A percentile compares a stretch with the other conserved stretches of the same genome.
phyloP scores from a whole-genome alignment of 2,113 vertebrate genomes.

The Megaptera novaeangliae region DNA sequence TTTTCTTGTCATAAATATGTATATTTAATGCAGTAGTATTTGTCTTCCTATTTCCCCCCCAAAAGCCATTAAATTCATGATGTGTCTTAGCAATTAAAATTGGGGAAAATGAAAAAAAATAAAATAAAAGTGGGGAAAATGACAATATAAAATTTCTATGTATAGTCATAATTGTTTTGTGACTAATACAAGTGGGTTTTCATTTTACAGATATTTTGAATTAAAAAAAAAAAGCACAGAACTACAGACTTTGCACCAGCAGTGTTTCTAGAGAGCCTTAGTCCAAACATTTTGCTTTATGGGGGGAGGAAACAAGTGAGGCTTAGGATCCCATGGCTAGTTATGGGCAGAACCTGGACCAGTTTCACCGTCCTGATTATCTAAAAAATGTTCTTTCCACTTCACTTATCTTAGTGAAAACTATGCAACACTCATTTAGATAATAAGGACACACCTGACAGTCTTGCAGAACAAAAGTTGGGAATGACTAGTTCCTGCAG shows the following conservation, averaged over 20 bases:
- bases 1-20: not conserved
- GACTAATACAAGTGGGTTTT: not conserved
- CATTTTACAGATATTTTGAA: not conserved
- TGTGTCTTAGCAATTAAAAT: not conserved
- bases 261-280: not conserved
- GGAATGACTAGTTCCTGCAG: not conserved
- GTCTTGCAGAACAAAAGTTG: not conserved
- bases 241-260: not conserved
- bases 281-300: not conserved
- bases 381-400: not conserved
- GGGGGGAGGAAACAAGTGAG: not conserved
- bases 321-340: not conserved
- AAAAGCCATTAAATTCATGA: conserved; percentile 9
- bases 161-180: conserved; percentile 21
- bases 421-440: not conserved
- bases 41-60: not conserved
- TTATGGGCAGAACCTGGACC: not conserved
- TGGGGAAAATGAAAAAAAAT: not conserved
- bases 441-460: not conserved
- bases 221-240: not conserved
- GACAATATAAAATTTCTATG: not conserved
- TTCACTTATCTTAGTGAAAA: not conserved
- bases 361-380: not conserved
- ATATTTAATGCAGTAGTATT: not conserved
- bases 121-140: not conserved